A percentile compares a stretch with the other conserved stretches of the same genome.
Conservation (phyloP, 2,113 vertebrate genomes). For the Stomatorhinus ivindoensis region DNA sequence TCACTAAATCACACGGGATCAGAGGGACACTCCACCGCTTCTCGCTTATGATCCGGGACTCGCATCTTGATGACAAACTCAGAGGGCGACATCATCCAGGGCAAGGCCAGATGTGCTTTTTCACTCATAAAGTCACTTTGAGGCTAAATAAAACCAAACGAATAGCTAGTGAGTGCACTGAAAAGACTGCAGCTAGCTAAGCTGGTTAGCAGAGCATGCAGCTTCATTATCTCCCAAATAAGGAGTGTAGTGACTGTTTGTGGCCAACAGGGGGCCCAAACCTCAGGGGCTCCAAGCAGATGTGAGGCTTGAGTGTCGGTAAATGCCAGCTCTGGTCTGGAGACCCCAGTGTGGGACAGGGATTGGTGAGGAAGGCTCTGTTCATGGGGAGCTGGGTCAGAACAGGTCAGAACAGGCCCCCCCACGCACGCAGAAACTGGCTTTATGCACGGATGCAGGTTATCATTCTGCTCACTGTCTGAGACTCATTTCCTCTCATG, state of each 20-base stretch:
- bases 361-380: not conserved
- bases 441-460: not conserved
- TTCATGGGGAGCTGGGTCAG: not conserved
- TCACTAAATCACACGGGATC: not conserved
- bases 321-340: not conserved
- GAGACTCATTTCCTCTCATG: not conserved
- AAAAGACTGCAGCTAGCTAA: not conserved
- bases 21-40: not conserved
- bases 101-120: not conserved
- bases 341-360: not conserved
- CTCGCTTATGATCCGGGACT: not conserved
- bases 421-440: not conserved
- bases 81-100: not conserved
- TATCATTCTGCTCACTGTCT: not conserved
- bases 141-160: not conserved
- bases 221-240: not conserved
- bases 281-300: not conserved
- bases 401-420: too few relatives aligned
- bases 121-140: not conserved
- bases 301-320: not conserved
- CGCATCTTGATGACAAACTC: not conserved
- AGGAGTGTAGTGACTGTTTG: not conserved
- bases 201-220: not conserved
- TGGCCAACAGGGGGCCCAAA: not conserved
- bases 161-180: not conserved